phyloP scores from a whole-genome alignment of 64 coral and sea anemone genomes.

The Pocillopora damicornis region DNA sequence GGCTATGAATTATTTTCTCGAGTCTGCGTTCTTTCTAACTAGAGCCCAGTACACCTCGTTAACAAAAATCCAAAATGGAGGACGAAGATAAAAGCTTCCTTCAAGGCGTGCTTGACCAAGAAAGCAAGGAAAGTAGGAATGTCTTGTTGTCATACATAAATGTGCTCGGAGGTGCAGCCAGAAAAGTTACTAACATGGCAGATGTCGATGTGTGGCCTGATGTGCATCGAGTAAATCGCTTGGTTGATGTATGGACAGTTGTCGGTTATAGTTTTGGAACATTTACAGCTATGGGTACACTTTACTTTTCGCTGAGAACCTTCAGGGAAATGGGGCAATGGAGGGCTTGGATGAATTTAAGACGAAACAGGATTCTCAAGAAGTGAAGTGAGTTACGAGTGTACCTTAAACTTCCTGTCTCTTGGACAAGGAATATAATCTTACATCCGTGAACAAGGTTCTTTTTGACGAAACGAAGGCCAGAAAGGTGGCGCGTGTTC shows the following conservation, averaged over 20 bases:
- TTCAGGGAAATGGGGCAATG: slow-evolving; percentile 57
- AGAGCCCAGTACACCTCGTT: not conserved
- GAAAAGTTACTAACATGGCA: slow-evolving; percentile 34
- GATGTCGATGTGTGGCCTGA: slow-evolving; percentile 79
- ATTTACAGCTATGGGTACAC: slow-evolving; percentile 31
- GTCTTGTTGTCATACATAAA: slow-evolving; percentile 38
- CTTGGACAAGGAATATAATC: too few relatives aligned
- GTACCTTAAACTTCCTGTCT: too few relatives aligned
- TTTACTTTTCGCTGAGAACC: slow-evolving; percentile 57
- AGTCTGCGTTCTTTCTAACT: not conserved
- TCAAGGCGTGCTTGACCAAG: slow-evolving; percentile 22
- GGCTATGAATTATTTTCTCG: too few relatives aligned
- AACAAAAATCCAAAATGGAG: slow-evolving; percentile 53
- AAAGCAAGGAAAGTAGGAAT: slow-evolving; percentile 34
- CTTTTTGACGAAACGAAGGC: too few relatives aligned
- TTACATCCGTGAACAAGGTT: too few relatives aligned
- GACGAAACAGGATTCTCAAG: not conserved
- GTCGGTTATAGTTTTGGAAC: slow-evolving; percentile 59
- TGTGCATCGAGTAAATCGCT: slow-evolving; percentile 52
- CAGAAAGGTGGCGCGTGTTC: too few relatives aligned
- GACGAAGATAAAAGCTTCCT: slow-evolving; percentile 37
- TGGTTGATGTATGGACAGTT: slow-evolving; percentile 58
- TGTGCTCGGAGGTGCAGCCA: slow-evolving; percentile 33
- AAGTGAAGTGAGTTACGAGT: not conserved
- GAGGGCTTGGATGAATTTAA: slow-evolving; percentile 55